These are phyloP conservation scores for Drosophila nebulosa DNA, from an alignment of 1,140 invertebrate genomes.

Conservation along the genomic window DNA sequence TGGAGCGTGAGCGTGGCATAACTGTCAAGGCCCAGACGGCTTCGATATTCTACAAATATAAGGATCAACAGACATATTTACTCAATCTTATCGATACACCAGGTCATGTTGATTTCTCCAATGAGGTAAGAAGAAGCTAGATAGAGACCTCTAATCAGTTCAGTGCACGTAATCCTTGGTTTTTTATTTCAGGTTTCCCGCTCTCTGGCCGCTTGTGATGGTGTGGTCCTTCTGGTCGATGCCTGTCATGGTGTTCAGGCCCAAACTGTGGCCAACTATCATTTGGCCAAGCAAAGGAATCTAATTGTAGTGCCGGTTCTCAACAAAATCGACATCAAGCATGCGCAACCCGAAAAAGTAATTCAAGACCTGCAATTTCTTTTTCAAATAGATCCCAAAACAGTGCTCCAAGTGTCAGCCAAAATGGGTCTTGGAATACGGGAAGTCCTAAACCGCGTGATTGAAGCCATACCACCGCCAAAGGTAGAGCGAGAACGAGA, in stretches of 20 bases:
- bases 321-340: constrained; percentile 98
- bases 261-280: constrained; percentile 98
- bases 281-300: constrained; percentile 92
- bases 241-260: constrained; percentile 98
- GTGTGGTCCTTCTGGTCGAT: constrained; percentile 96
- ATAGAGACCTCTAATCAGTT: too few relatives aligned
- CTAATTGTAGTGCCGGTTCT: constrained; percentile 94
- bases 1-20: constrained; percentile 97
- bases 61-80: constrained; percentile 86
- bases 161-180: too few relatives aligned
- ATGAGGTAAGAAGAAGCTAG: constrained; percentile 87
- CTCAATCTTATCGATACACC: constrained; percentile 99
- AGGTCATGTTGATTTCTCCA: constrained; percentile 99
- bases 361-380: constrained; percentile 90
- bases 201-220: constrained; percentile 95
- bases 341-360: constrained; percentile 92
- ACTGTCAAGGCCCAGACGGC: constrained; percentile 99
- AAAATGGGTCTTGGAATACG: constrained; percentile 92
- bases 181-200: constrained; percentile 83
- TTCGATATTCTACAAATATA: constrained; percentile 90
- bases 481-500: constrained; percentile 83
- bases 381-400: constrained; percentile 90
- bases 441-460: constrained; percentile 88
- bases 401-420: constrained; percentile 91
- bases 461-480: constrained; percentile 91